Base-by-base conservation (phyloP, 2,888 invertebrate species). In the Mesochorus sp. region DNA sequence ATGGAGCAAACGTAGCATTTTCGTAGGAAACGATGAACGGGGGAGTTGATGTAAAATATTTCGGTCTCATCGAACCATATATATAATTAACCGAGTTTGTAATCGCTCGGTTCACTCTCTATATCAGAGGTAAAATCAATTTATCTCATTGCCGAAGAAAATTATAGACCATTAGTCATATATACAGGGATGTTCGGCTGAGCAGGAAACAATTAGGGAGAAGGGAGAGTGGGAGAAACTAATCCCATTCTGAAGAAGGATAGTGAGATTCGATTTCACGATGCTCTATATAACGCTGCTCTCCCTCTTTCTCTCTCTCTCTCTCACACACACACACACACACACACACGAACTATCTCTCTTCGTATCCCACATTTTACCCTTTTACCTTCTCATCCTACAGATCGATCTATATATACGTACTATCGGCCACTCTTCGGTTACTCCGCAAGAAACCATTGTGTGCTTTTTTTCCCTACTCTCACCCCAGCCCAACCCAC, bases 141-240 rank as follows among this genome's bases (percentile, higher is more conserved):
- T 68, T 14, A 68, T 78, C 72, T 78, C 64, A 74, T 80, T 73
- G 76, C 71, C 55, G 81, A 80, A 80, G 83, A 82, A 84, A 84
- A 84, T 82, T 82, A 78, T 78, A 68, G 84, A 78, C 81, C 82
- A 83, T 84, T 83, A 84, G 79, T 81, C 79, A 82, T 67, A 47
- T 47, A 37, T 82, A 77, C n/a, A n/a, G 67, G 19, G 68, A 70
- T 70, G 78, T 47, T 68, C 70, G 55, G 55, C 62, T 76, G 53
- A 78, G 55, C 80, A 77, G 79, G 81, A 82, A 85, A 76, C 73
- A 80, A 84, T 82, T 74, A 81, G 79, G 73, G 68, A 70, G 68
- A 80, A 79, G 78, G 53, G 59, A 62, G 70, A 75, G 55, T 79
- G 71, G 76, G 68, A 78, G 79, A 79, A 80, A 76, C 75, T 75